phyloP scores from a whole-genome alignment of 2,888 invertebrate genomes.

The Nemurella pictetii region DNA sequence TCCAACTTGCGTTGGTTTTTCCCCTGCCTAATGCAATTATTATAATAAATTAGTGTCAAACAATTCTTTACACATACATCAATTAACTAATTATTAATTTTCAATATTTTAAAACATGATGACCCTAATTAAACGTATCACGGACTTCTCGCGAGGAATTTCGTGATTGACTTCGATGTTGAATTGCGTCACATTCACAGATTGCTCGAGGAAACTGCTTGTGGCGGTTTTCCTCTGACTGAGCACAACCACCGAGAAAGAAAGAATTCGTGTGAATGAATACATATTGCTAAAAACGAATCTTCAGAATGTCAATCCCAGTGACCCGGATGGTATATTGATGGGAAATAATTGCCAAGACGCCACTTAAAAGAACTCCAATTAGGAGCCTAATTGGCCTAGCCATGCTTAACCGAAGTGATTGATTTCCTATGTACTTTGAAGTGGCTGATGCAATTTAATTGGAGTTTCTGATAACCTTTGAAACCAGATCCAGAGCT shows the following conservation, averaged over 20 bases:
- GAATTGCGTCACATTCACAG: not conserved
- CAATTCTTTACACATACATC: too few relatives aligned
- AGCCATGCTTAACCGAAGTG: not conserved
- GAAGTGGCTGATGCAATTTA: constrained; percentile 7
- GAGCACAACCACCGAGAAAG: not conserved
- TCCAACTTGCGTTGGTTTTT: too few relatives aligned
- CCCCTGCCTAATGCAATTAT: too few relatives aligned
- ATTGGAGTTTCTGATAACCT: constrained; percentile 4
- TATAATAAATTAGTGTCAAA: too few relatives aligned
- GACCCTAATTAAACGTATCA: not conserved
- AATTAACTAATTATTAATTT: too few relatives aligned
- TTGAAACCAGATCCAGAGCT: not conserved
- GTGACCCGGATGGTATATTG: not conserved
- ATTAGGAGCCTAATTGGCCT: not conserved
- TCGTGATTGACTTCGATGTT: not conserved
- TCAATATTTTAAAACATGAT: not conserved
- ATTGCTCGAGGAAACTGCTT: too few relatives aligned
- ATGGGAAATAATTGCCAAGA: not conserved
- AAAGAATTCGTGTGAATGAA: not conserved
- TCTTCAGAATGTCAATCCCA: not conserved
- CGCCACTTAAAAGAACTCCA: not conserved
- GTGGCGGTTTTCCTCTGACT: not conserved
- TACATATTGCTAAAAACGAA: not conserved
- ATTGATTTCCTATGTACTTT: constrained; percentile 5
- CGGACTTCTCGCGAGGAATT: not conserved